These are phyloP conservation scores for Ceryle rudis DNA, from an alignment of 2,797 vertebrate species.

Conservation along the genomic window DNA sequence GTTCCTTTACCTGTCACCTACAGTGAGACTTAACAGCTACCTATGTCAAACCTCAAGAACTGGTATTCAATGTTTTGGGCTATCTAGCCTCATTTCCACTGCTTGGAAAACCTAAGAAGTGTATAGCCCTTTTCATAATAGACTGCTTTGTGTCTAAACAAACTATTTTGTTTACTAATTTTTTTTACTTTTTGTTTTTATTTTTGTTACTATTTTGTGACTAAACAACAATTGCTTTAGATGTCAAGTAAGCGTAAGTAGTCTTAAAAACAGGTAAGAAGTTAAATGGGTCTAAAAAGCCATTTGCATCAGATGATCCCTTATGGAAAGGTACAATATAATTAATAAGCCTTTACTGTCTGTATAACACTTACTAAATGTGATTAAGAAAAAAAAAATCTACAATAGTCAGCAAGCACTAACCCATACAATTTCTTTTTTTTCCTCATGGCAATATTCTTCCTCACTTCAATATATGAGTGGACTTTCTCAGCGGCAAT, in stretches of 20 bases:
- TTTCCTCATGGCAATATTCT: not conserved
- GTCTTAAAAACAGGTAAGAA: not conserved
- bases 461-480: not conserved
- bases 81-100: not conserved
- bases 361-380: not conserved
- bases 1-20: not conserved
- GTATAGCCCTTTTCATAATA: not conserved
- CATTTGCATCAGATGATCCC: not conserved
- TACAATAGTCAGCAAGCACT: not conserved
- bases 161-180: too few relatives aligned
- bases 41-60: not conserved
- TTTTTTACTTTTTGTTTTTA: too few relatives aligned
- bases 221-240: not conserved
- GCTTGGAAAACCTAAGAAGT: not conserved
- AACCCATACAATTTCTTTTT: not conserved
- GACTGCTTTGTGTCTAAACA: not conserved
- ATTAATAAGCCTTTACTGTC: not conserved
- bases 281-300: not conserved
- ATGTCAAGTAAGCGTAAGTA: not conserved
- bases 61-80: not conserved
- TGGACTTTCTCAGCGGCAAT: not conserved
- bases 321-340: not conserved
- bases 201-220: too few relatives aligned
- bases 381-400: not conserved
- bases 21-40: not conserved